phyloP scores from a whole-genome alignment of 2,797 vertebrate genomes.

The Acanthurus leucopareius region DNA sequence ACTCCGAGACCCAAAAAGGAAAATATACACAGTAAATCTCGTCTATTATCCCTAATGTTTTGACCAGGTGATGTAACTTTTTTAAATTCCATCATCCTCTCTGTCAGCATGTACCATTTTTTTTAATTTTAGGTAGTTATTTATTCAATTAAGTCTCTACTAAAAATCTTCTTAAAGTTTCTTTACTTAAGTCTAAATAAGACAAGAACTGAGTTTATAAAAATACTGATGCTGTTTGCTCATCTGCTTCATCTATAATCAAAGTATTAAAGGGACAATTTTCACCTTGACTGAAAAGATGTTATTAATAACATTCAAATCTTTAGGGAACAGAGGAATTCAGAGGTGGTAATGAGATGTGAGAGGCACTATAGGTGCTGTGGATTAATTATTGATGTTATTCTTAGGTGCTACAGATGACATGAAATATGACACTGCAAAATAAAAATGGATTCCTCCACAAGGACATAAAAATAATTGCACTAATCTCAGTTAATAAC shows the following conservation, averaged over 20 bases:
- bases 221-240: neutral
- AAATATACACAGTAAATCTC: neutral
- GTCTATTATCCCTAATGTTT: neutral
- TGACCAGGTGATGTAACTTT: constrained; percentile 1
- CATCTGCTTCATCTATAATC: neutral
- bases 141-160: neutral
- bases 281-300: neutral
- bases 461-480: too few relatives aligned
- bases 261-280: neutral
- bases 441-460: too few relatives aligned
- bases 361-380: too few relatives aligned
- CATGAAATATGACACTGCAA: too few relatives aligned
- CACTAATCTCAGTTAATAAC: too few relatives aligned
- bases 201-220: neutral
- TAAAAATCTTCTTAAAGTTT: neutral
- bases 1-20: neutral
- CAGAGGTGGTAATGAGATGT: too few relatives aligned
- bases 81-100: constrained; percentile 4
- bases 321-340: too few relatives aligned
- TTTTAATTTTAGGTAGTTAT: neutral
- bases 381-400: too few relatives aligned
- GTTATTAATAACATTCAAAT: too few relatives aligned
- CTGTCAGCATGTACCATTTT: neutral
- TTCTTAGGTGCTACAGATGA: too few relatives aligned
- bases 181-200: neutral